Evolutionary conservation across 1,140 invertebrate genomes (phyloP).

Genomic region (Brachionus sp.): DNA sequence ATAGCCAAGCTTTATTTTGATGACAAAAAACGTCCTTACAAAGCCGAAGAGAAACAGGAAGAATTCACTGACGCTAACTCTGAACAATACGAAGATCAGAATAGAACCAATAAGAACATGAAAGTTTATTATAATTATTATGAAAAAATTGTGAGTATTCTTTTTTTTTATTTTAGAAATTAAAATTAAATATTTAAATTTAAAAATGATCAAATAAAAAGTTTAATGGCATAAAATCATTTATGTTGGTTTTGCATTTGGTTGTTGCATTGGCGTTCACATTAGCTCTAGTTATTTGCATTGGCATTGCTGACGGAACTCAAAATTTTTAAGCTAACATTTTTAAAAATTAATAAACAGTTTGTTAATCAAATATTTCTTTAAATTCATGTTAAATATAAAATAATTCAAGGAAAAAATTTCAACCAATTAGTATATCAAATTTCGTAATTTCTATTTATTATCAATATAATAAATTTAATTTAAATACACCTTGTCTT

Average conservation of each 20-base stretch:
- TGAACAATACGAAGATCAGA: not conserved
- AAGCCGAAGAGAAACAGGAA: not conserved
- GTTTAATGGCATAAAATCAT: not conserved
- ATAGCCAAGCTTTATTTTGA: not conserved
- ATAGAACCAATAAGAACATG: not conserved
- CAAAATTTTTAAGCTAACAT: not conserved
- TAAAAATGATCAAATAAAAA: not conserved
- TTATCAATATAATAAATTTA: not conserved
- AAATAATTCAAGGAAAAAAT: not conserved
- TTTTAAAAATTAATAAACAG: not conserved
- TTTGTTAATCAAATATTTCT: not conserved
- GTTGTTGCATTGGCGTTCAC: constrained; percentile 15
- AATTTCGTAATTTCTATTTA: not conserved
- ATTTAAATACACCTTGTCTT: not conserved
- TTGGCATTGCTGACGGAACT: constrained; percentile 29
- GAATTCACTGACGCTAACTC: not conserved
- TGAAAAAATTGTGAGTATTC: not conserved
- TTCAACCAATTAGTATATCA: constrained; percentile 12
- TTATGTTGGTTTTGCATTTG: not conserved
- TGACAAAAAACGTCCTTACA: not conserved
- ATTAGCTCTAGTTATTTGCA: constrained; percentile 8
- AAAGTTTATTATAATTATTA: not conserved
- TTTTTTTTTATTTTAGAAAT: not conserved
- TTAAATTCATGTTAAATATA: not conserved
- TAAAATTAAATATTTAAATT: not conserved